Percentiles rank a stretch among this genome's conserved stretches.
phyloP scores from a whole-genome alignment of 1,140 invertebrate species.

The Anoplolepis gracilipes region DNA sequence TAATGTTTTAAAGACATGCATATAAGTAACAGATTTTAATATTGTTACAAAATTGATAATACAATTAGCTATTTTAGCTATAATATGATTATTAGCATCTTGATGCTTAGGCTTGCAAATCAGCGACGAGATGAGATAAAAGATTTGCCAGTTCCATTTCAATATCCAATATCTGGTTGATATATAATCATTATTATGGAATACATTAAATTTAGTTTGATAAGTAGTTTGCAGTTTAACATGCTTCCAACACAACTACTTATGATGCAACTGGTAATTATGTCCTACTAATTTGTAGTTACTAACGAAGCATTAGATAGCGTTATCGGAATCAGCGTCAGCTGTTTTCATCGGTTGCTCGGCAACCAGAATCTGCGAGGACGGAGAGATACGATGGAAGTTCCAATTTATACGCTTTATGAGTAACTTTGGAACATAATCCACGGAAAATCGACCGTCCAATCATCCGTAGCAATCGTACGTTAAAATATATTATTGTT shows the following conservation, averaged over 20 bases:
- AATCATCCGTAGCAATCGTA: slow-evolving; percentile 18
- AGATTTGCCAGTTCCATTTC: neutral
- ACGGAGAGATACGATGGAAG: neutral
- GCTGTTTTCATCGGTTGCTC: slow-evolving; percentile 56
- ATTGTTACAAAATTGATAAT: neutral
- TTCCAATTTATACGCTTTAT: slow-evolving; percentile 55
- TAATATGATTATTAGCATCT: neutral
- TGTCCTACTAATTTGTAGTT: slow-evolving; percentile 68
- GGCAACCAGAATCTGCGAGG: slow-evolving; percentile 25
- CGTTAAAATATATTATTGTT: slow-evolving; percentile 47
- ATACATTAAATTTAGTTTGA: slow-evolving; percentile 52
- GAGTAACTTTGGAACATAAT: slow-evolving; percentile 41
- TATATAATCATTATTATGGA: slow-evolving; percentile 12
- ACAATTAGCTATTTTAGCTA: neutral
- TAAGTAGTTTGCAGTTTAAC: slow-evolving; percentile 68
- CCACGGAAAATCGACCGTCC: slow-evolving; percentile 49
- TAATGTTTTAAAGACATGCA: no score
- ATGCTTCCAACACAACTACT: slow-evolving; percentile 29
- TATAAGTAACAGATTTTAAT: no score
- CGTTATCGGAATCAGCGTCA: slow-evolving; percentile 58
- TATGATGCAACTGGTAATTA: slow-evolving; percentile 65
- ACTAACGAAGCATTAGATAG: slow-evolving; percentile 65
- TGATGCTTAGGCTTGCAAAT: neutral
- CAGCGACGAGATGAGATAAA: neutral
- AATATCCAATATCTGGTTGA: slow-evolving; percentile 14